Base-by-base conservation (phyloP, 2,113 vertebrate species). In the Bucco capensis region DNA sequence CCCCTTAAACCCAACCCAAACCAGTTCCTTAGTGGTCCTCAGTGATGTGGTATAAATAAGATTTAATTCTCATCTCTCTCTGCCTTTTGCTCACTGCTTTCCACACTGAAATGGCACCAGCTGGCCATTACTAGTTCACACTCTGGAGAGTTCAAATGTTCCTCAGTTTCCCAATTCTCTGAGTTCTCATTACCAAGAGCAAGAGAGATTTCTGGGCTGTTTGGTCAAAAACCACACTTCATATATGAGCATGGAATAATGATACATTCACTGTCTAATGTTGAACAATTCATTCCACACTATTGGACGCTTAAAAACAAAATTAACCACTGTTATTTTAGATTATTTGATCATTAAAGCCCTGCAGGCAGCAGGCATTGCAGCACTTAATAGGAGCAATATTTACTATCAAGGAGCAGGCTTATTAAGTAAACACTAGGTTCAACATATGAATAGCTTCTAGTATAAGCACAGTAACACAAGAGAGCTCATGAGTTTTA, bases 111-210 rank as follows among this genome's bases (percentile, higher is more conserved):
- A 90, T 81, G 75, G 47, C 87, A 94, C 87, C 91, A 94, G 84
- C 71, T 94, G 89, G 75, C 17, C 78, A 62, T 70, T 89, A 83
- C 76, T 95, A 76, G 65, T 93, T 92, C 89, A 85, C 89, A 85
- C 67, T 94, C 70, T 19, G 25, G 33, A 85, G 82, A n/a, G 78
- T 93, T 94, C 87, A 93, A 78, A 83, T 89, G 74, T 89, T 87
- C 87, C 76, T 35, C 60, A 78, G 44, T 67, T 90, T 33, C 75
- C 49, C 0, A 0, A 15, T 79, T 84, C 66, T 79, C 40, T 61
- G 81, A 69, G 40, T 37, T 94, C 58, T 89, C 74, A 10, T 84
- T 82, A 84, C 42, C 21, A 76, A 92, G 3, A 94, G 65, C 61
- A 84, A 69, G 37, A 90, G 65, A 72, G 3, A 37, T 69, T 92